These are phyloP conservation scores for Tiphia femorata DNA, from an alignment of 2,888 invertebrate genomes.

Conservation along the genomic window DNA sequence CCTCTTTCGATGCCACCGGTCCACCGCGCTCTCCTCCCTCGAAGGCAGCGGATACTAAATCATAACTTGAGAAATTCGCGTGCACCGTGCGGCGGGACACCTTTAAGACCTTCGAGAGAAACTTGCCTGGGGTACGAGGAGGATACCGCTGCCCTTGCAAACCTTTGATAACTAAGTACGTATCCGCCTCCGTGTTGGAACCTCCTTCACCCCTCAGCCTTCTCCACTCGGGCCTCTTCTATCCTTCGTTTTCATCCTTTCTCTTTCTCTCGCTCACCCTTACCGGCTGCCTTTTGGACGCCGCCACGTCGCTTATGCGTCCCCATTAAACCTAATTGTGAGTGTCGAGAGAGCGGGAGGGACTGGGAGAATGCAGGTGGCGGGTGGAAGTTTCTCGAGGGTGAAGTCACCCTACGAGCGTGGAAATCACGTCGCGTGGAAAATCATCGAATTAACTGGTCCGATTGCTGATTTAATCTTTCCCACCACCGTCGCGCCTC, in stretches of 20 bases:
- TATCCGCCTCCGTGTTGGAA: conserved; percentile 12
- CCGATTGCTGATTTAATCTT: no score
- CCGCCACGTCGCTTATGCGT: no score
- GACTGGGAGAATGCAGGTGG: no score
- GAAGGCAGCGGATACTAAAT: conserved; percentile 56
- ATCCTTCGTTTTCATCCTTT: background rate
- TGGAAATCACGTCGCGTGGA: no score
- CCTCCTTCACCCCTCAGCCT: background rate
- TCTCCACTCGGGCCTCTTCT: background rate
- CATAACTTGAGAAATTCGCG: conserved; percentile 66
- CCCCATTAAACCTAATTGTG: no score
- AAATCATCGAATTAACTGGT: no score
- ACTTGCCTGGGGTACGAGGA: conserved; percentile 41
- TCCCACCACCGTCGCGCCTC: no score
- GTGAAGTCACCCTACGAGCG: no score
- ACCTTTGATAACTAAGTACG: conserved; percentile 56
- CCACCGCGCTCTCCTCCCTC: conserved; percentile 15
- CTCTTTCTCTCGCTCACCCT: no score
- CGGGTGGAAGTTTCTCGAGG: no score
- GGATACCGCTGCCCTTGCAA: conserved; percentile 53
- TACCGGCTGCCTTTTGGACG: no score
- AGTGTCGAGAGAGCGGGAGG: no score
- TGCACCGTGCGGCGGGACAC: conserved; percentile 51
- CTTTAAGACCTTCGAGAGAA: conserved; percentile 60
- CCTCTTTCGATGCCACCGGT: conserved; percentile 26